These are phyloP conservation scores for Ditylenchus dipsaci DNA, from an alignment of 1,140 invertebrate species.

Conservation along the genomic window DNA sequence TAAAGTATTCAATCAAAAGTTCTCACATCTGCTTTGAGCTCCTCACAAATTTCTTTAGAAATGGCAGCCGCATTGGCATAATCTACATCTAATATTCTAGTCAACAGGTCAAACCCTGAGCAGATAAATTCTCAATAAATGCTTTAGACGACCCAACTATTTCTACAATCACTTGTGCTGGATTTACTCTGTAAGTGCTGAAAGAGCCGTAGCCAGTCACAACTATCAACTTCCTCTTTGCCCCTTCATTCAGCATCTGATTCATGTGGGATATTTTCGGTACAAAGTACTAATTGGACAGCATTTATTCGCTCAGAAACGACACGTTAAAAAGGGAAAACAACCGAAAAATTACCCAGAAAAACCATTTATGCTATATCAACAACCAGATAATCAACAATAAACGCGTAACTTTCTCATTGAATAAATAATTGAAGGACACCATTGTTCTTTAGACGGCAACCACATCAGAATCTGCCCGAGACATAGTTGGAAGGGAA, in stretches of 20 bases:
- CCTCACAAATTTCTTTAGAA: constrained; percentile 2
- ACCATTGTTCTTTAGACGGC: too few relatives aligned
- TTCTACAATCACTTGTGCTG: constrained; percentile 21
- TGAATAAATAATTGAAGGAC: too few relatives aligned
- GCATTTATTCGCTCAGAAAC: too few relatives aligned
- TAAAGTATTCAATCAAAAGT: neutral
- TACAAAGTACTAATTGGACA: too few relatives aligned
- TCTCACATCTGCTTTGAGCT: constrained; percentile 13
- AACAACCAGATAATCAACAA: neutral
- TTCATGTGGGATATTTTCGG: too few relatives aligned
- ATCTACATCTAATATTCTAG: constrained; percentile 20
- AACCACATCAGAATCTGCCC: constrained; percentile 26
- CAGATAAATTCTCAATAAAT: neutral
- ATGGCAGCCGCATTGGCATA: constrained; percentile 14
- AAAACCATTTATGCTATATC: constrained; percentile 3
- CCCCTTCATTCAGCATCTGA: too few relatives aligned
- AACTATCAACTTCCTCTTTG: neutral
- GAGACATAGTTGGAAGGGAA: constrained; percentile 44
- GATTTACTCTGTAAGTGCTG: constrained; percentile 16
- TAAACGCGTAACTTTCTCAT: too few relatives aligned
- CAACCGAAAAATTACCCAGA: neutral
- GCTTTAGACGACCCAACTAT: neutral
- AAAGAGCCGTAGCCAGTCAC: constrained; percentile 25
- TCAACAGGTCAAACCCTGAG: constrained; percentile 7
- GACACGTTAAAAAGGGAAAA: too few relatives aligned